Conservation (phyloP, 2,797 vertebrate species). For the Limosa lapponica region DNA sequence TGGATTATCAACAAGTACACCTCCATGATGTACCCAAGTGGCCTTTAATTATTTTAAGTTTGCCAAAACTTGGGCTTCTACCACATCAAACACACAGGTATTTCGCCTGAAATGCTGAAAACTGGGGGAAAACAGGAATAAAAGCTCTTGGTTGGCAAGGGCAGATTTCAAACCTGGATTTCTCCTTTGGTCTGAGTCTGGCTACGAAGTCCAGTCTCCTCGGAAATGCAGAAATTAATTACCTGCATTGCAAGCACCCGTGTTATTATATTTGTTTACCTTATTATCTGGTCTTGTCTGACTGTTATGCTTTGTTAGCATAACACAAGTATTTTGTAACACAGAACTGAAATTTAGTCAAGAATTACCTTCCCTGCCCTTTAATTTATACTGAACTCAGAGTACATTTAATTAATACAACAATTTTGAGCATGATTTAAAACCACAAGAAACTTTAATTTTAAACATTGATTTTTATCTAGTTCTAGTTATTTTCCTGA, state of each 20-base stretch:
- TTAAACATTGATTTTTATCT: background rate
- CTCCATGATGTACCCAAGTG: accelerated
- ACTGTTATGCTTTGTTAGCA: background rate
- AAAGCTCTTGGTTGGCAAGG: background rate
- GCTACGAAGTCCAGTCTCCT: background rate
- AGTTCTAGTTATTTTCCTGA: background rate
- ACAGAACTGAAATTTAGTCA: background rate
- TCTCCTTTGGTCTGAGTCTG: background rate
- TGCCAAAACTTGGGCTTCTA: background rate
- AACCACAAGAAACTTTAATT: constrained; percentile 4
- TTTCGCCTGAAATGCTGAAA: background rate
- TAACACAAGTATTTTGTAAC: background rate
- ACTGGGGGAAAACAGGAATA: background rate
- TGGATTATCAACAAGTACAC: background rate
- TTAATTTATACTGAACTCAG: background rate
- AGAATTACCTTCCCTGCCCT: background rate
- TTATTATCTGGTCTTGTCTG: background rate
- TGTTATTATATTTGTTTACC: background rate
- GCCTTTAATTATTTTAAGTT: background rate
- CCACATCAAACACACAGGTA: background rate
- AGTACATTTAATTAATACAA: background rate
- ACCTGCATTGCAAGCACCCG: background rate
- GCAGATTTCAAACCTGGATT: background rate
- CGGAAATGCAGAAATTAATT: background rate
- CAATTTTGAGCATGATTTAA: background rate